phyloP scores from a whole-genome alignment of 92 coral and sea anemone species.

The Micromussa lordhowensis region DNA sequence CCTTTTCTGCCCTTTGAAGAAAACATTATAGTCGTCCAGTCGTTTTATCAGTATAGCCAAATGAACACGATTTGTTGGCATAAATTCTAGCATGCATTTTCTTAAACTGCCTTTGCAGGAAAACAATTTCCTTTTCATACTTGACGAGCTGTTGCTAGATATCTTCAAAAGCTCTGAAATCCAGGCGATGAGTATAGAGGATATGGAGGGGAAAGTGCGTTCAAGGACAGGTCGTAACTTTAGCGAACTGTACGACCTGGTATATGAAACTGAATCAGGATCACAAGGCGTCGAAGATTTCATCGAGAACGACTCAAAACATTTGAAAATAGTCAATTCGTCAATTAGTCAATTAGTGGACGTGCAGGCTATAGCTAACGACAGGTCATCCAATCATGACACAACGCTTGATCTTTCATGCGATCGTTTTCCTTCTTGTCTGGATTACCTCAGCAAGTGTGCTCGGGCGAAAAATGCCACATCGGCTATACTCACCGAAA shows the following conservation, averaged over 20 bases:
- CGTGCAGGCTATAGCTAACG: not conserved
- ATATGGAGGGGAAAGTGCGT: not conserved
- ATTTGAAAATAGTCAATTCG: not conserved
- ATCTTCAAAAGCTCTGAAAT: not conserved
- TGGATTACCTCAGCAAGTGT: not conserved
- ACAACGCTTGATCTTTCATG: slow-evolving; percentile 9
- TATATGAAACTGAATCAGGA: not conserved
- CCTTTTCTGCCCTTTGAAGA: not conserved
- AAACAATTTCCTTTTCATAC: not conserved
- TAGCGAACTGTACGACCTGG: not conserved
- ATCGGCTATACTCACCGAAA: not conserved
- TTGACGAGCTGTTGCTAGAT: slow-evolving; percentile 10
- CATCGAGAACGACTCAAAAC: slow-evolving; percentile 15
- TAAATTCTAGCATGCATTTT: not conserved
- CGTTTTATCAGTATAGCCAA: too few relatives aligned
- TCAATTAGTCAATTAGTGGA: too few relatives aligned
- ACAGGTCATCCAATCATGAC: not conserved
- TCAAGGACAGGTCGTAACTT: not conserved
- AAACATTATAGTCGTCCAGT: not conserved
- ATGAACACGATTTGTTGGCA: too few relatives aligned
- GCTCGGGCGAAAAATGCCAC: not conserved
- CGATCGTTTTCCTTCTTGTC: not conserved
- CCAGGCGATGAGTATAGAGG: not conserved
- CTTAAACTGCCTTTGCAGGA: not conserved
- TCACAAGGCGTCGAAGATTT: slow-evolving; percentile 4